Conservation (phyloP, 1,140 invertebrate genomes). For the Drosophila bipectinata region DNA sequence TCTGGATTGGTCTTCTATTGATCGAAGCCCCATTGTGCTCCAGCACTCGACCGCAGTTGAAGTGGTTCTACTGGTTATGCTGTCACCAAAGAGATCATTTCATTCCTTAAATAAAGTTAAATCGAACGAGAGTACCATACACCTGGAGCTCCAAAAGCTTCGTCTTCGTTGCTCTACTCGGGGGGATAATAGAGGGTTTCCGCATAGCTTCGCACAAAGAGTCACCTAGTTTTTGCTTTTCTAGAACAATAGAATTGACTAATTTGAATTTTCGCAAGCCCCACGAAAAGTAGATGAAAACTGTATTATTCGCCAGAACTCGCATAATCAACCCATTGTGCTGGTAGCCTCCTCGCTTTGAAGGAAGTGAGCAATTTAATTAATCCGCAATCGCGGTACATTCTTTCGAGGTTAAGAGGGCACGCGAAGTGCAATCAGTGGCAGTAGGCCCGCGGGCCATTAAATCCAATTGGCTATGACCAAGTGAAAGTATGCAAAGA, state of each 20-base stretch:
- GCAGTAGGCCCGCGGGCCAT: slow-evolving; percentile 32
- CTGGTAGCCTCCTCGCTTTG: slow-evolving; percentile 14
- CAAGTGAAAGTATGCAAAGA: slow-evolving; percentile 65
- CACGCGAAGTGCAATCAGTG: slow-evolving; percentile 41
- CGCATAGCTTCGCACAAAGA: slow-evolving; percentile 59
- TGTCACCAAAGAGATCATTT: slow-evolving; percentile 40
- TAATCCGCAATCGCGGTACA: slow-evolving; percentile 47
- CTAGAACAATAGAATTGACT: slow-evolving; percentile 78
- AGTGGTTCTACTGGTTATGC: slow-evolving; percentile 41
- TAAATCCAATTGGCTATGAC: slow-evolving; percentile 56
- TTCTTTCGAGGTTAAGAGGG: slow-evolving; percentile 67
- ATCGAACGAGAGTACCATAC: neutral
- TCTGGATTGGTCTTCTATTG: slow-evolving; percentile 27
- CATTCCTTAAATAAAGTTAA: neutral
- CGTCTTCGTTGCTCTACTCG: slow-evolving; percentile 16
- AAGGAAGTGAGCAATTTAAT: slow-evolving; percentile 78
- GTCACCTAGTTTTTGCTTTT: slow-evolving; percentile 58
- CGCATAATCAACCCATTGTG: slow-evolving; percentile 72
- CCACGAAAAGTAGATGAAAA: slow-evolving; percentile 15
- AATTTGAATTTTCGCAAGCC: slow-evolving; percentile 69
- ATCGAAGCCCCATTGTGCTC: slow-evolving; percentile 17
- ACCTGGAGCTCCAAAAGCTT: neutral
- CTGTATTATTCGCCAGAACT: slow-evolving; percentile 39
- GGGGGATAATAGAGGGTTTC: neutral
- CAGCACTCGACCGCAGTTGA: slow-evolving; percentile 11